Evolutionary conservation across 1,140 invertebrate species (phyloP).

Genomic region (Aphidius gifuensis): DNA sequence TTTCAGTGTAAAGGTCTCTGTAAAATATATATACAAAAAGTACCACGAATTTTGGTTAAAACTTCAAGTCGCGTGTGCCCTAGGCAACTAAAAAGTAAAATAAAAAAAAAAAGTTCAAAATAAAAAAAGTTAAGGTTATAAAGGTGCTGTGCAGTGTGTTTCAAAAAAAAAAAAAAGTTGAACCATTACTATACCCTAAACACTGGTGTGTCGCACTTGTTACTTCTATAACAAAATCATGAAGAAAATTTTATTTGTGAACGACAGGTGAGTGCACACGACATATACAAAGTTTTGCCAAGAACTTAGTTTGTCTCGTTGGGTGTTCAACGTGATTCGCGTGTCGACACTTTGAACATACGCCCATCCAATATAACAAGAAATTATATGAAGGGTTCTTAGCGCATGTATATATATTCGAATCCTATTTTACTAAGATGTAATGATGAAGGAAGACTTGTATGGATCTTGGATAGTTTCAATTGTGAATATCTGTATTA

Average conservation of each 20-base stretch:
- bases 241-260: no score
- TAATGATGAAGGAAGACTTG: background rate
- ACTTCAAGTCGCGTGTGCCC: constrained; percentile 10
- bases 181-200: constrained; percentile 27
- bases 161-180: constrained; percentile 8
- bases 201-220: constrained; percentile 11
- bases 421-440: background rate
- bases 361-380: constrained; percentile 2
- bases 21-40: background rate
- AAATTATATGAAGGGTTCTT: no score
- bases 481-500: no score
- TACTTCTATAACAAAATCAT: background rate
- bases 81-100: constrained; percentile 9
- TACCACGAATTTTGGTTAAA: constrained; percentile 1
- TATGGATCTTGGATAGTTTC: no score
- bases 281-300: constrained; percentile 27
- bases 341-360: constrained; percentile 28
- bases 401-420: background rate
- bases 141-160: no score
- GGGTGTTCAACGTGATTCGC: constrained; percentile 34
- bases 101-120: background rate
- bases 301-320: constrained; percentile 24
- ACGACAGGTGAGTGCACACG: constrained; percentile 17
- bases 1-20: constrained; percentile 24
- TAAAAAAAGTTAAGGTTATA: background rate